Base-by-base conservation (phyloP, 2,888 invertebrate species). In the Drosophila rellima region DNA sequence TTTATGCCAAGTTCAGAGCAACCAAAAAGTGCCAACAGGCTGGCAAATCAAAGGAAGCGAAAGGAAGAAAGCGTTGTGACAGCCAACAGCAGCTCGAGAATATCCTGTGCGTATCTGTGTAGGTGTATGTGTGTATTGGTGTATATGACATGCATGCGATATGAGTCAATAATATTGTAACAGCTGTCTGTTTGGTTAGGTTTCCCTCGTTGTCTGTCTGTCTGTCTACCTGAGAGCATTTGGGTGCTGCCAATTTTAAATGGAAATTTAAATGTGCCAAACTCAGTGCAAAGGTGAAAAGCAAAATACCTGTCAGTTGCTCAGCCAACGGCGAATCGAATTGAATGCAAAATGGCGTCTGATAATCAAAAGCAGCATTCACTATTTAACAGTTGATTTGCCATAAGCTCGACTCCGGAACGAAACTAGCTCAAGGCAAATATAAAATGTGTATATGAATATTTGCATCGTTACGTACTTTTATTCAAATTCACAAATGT, bases 111-210 rank as follows among this genome's bases (percentile, higher is more conserved):
- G 50, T 57, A 56, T 33, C 20, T 54, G 48, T 57, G 52, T 64
- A 35, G 56, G 10, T 31, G 10, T 40, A 17, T 48, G 37, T 62
- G 11, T 29, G 56, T 61, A n/a, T 57, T 33, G 60, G 60, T 74
- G 74, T 72, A 52, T 75, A 54, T 70, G 77, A 61, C 64, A 66
- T 80, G 79, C 79, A 77, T 85, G 78, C 83, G 75, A 82, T 84
- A 84, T 85, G 85, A 84, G 83, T 85, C 85, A 84, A 85, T 85
- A 85, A 85, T 85, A 85, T 82, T 84, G 83, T 83, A 84, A 75
- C 83, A 84, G 83, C 85, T 85, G 83, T 81, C 80, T 71, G 66
- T 85, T 80, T 67, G 71, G 66, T 67, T 68, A 67, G 74, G 55
- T 65, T 65, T 47, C 31, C 48, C 71, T 44, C 50, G 45, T 11